phyloP scores from a whole-genome alignment of 64 coral and sea anemone genomes.

The Montipora cactus region DNA sequence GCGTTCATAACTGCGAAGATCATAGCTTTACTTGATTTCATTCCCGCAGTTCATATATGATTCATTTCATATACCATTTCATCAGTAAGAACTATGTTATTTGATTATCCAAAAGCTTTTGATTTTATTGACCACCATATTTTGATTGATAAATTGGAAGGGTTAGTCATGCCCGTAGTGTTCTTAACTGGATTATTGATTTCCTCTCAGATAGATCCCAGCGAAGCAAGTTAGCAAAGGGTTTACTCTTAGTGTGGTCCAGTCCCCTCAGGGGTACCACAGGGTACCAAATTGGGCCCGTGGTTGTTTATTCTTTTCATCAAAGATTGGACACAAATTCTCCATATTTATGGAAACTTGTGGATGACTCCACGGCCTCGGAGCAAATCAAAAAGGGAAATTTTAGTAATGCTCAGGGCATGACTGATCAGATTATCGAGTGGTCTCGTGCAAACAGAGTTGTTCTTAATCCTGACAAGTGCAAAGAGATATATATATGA shows the following conservation, averaged over 20 bases:
- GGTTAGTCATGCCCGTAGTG: not conserved
- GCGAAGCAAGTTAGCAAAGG: slow-evolving; percentile 17
- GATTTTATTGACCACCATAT: slow-evolving; percentile 51
- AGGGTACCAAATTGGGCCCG: slow-evolving; percentile 45
- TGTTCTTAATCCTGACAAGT: slow-evolving; percentile 25
- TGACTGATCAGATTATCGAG: not conserved
- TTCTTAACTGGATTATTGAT: slow-evolving; percentile 37
- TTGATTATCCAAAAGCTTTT: slow-evolving; percentile 26
- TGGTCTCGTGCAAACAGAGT: slow-evolving; percentile 3
- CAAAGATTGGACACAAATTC: not conserved
- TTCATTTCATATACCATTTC: no score
- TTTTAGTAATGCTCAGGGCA: slow-evolving; percentile 5
- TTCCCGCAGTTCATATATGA: no score
- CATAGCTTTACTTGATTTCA: no score
- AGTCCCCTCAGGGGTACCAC: slow-evolving; percentile 35
- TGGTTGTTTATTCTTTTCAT: slow-evolving; percentile 44
- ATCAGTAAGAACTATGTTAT: slow-evolving; percentile 4
- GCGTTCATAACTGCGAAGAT: no score
- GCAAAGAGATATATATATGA: slow-evolving; percentile 5
- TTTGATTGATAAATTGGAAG: not conserved
- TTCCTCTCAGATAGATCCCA: not conserved
- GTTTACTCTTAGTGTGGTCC: slow-evolving; percentile 23
- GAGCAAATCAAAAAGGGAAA: not conserved
- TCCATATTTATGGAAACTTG: slow-evolving; percentile 35
- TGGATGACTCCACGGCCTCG: slow-evolving; percentile 23